These are phyloP conservation scores for Oligia strigilis DNA, from an alignment of 2,888 invertebrate species.

Conservation along the genomic window DNA sequence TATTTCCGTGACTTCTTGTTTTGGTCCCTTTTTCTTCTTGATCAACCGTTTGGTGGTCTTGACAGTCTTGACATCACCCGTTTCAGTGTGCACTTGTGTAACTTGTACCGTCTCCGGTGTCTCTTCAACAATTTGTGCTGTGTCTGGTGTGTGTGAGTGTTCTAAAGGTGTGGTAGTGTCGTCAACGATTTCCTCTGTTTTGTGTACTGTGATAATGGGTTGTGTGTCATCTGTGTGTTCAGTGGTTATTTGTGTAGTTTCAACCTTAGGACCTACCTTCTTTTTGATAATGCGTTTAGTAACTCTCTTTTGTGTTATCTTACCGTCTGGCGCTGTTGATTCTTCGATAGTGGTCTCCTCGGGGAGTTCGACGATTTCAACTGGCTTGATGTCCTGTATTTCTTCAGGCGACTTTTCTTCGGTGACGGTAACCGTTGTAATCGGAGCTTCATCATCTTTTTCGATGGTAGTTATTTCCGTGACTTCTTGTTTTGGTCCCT, in stretches of 20 bases:
- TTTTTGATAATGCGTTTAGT: not conserved
- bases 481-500: not conserved
- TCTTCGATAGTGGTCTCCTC: not conserved
- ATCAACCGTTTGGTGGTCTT: accelerated
- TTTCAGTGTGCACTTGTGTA: not conserved
- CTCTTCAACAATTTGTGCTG: accelerated
- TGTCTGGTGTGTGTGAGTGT: not conserved
- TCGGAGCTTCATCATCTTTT: not conserved
- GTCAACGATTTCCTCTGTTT: not conserved
- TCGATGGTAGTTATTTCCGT: not conserved
- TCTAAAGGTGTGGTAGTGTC: not conserved
- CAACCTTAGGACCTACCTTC: not conserved
- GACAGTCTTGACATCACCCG: accelerated
- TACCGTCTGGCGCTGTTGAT: not conserved
- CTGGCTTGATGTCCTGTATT: not conserved
- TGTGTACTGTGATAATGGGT: not conserved
- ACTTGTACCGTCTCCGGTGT: not conserved
- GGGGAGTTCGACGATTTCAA: not conserved
- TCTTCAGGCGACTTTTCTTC: not conserved
- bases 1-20: not conserved
- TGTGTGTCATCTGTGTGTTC: not conserved
- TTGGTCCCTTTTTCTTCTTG: not conserved
- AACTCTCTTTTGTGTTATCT: not conserved
- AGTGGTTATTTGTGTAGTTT: not conserved
- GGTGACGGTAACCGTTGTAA: not conserved